phyloP scores from a whole-genome alignment of 2,113 vertebrate genomes.

The Ammospiza nelsoni region DNA sequence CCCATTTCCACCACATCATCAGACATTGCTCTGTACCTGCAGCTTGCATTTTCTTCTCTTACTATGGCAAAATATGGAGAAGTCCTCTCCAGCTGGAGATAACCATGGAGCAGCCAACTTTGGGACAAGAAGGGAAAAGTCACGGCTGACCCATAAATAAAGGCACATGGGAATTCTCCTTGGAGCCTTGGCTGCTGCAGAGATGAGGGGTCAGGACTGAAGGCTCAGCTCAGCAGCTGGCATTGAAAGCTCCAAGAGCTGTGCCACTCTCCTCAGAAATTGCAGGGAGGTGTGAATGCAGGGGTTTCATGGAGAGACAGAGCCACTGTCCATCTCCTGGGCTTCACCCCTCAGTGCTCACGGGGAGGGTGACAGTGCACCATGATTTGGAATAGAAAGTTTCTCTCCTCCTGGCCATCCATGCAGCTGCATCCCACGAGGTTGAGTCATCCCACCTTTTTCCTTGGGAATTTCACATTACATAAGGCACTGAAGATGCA shows the following conservation, averaged over 20 bases:
- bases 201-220: accelerated
- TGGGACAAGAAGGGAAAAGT: neutral
- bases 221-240: neutral
- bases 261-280: neutral
- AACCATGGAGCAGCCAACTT: neutral
- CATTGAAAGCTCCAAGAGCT: neutral
- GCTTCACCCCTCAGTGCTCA: accelerated
- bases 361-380: accelerated
- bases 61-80: neutral
- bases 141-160: neutral
- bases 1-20: neutral
- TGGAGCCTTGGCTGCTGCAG: neutral
- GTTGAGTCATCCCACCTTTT: neutral
- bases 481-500: neutral
- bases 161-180: neutral
- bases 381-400: neutral
- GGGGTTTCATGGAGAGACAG: neutral
- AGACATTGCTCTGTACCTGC: neutral
- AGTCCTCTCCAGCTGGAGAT: neutral
- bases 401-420: neutral
- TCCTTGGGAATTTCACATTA: neutral
- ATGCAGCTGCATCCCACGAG: neutral
- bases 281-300: neutral
- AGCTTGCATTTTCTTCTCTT: neutral
- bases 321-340: accelerated